Evolutionary conservation across 2,797 vertebrate species (phyloP), one percentile per base, ranked within the genome.

Genomic region (Podarcis lilfordi): DNA sequence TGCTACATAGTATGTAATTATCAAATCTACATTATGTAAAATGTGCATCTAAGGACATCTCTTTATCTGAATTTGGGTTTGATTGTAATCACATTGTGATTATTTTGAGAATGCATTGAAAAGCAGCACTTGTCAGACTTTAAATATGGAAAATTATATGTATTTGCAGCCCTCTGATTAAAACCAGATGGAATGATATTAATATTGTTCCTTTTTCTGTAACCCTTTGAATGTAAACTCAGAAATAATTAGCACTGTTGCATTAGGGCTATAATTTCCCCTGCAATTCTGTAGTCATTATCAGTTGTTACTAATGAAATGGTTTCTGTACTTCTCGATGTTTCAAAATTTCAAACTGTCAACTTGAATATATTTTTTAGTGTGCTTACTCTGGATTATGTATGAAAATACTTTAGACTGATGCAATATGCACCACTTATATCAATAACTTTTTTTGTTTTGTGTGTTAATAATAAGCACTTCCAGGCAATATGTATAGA

Each of bases 81-180:
- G 69, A 84, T 92, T 90, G 9, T 87, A 35, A 86, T 86, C 86
- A 19, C 88, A 91, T 69, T 91, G 32, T 55, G 79, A 29, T 88
- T 92, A 87, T 72, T 85, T n/a, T 89, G 74, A 84, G 89, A 91
- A 89, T 66, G 61, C 89, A 78, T 87, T 94, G 21, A 91, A 91
- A 37, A 91, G 50, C 10, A 79, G 43, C 86, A 40, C 90, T 92
- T 91, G 90, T 79, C 86, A 84, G 37, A 64, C 88, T 91, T 90
- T 37, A 86, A 91, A 86, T 82, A 87, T 25, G 40, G 76, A 86
- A 66, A 86, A 88, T 88, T 85, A 93, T 87, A 59, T 93, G 85
- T 76, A 89, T 95, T 91, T 92, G 72, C 40, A 27, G 72, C 29
- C 17, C 4, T 89, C 84, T 88, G 85, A 71, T 88, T 93, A 88